These are phyloP conservation scores for Colaptes auratus DNA, from an alignment of 2,113 vertebrate species.

Conservation along the genomic window DNA sequence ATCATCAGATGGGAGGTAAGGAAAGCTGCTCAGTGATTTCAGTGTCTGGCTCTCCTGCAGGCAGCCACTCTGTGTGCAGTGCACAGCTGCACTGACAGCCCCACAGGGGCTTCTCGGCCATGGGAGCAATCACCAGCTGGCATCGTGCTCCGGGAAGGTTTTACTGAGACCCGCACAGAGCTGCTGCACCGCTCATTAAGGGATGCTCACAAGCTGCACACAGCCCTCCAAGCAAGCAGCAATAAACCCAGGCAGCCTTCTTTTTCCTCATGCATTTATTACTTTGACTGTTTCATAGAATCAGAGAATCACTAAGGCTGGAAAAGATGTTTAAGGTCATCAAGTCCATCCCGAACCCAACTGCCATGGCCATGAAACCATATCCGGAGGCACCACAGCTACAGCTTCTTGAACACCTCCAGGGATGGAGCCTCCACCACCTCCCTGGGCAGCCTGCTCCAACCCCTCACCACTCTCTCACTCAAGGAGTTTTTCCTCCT, in stretches of 20 bases:
- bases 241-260: not conserved
- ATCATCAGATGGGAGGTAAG: slow-evolving; percentile 11
- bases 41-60: not conserved
- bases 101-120: slow-evolving; percentile 4
- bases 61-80: not conserved
- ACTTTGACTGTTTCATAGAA: not conserved
- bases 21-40: not conserved
- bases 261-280: not conserved
- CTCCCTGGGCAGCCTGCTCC: too few species aligned
- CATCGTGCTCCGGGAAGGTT: slow-evolving; percentile 26
- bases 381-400: too few species aligned
- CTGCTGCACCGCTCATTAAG: slow-evolving; percentile 51
- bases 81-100: not conserved
- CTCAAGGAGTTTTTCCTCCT: too few species aligned
- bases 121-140: slow-evolving; percentile 20
- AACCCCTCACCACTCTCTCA: too few species aligned
- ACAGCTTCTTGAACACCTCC: too few species aligned
- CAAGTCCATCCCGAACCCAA: too few species aligned
- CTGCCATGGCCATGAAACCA: too few species aligned
- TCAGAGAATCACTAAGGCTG: not conserved
- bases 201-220: slow-evolving; percentile 23
- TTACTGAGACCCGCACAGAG: slow-evolving; percentile 37
- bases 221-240: slow-evolving; percentile 4
- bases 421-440: too few species aligned
- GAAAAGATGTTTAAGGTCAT: too few species aligned